Base-by-base conservation (phyloP, 1,140 invertebrate species). In the Thaumetopoea pityocampa region DNA sequence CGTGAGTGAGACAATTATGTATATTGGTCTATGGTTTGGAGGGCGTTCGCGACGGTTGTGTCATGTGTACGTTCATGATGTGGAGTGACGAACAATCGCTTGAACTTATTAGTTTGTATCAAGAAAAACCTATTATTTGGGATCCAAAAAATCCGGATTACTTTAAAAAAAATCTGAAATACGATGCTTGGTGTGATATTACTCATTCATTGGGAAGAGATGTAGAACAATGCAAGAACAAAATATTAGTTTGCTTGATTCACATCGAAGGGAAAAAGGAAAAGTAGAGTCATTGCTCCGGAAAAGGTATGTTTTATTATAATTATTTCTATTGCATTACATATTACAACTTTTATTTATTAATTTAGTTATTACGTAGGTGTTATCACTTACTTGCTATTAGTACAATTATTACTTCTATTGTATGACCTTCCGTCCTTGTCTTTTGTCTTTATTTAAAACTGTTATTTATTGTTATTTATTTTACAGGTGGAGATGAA, bases 61-160 rank as follows among this genome's bases (percentile, higher is more conserved):
- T 44, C 42, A 32, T 35, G 11, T 35, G 42, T 44, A 44, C 42
- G 42, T 44, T 44, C 42, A 44, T 28, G 32, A 44, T 44, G 32
- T 32, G 28, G 42, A 44, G 42, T 36, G 42, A 44, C 42, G 32
- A 44, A 44, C 42, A 36, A 44, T 44, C 42, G 42, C 42, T 44
- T 41, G 36, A 40, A 40, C 36, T 40, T 40, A 40, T 29, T 40
- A 36, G 22, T 36, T 26, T 36, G 20, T 27, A 27, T 27, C 35
- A 37, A 36, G 15, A 36, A 36, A 36, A 36, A 24, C 34, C 34
- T 36, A 23, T 36, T 36, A 36, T 36, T 36, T 36, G 34, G 34
- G 34, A 36, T 36, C 34, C 34, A 36, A 36, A 30, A 24, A 24
- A 24, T n/a, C 23, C 23, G 5, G 8, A 24, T 5, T 24, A 33